Evolutionary conservation across 2,888 invertebrate genomes (phyloP).

Genomic region (Tupiocoris notatus): DNA sequence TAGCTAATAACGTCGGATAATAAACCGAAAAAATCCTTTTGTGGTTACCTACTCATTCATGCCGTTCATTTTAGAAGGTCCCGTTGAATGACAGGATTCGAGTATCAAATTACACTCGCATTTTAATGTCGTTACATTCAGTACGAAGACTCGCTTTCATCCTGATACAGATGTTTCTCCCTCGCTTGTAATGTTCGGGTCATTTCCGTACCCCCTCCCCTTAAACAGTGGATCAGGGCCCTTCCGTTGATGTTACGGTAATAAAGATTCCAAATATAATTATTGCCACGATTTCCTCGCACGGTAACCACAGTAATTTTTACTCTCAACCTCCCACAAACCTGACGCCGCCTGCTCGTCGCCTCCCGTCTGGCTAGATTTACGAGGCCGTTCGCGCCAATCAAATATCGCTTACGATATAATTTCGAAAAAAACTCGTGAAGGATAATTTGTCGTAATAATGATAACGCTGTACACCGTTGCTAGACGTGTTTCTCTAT

Average conservation of each 20-base stretch:
- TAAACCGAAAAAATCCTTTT: too few relatives aligned
- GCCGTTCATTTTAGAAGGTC: too few relatives aligned
- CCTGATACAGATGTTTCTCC: not conserved
- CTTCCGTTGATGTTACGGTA: constrained; percentile 24
- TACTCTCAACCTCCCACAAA: not conserved
- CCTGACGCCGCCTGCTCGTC: not conserved
- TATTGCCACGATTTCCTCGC: constrained; percentile 28
- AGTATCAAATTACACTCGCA: too few relatives aligned
- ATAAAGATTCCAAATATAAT: constrained; percentile 35
- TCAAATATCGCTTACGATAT: not conserved
- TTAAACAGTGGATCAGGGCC: not conserved
- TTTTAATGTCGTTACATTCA: not conserved
- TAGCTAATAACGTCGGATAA: too few relatives aligned
- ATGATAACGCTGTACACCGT: not conserved
- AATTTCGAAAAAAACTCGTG: not conserved
- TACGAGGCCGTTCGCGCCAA: not conserved
- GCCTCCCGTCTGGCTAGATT: not conserved
- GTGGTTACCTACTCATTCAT: too few relatives aligned
- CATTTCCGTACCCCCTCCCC: not conserved
- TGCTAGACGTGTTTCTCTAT: too few relatives aligned
- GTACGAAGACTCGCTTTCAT: not conserved
- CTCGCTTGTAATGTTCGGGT: constrained; percentile 14
- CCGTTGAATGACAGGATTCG: too few relatives aligned
- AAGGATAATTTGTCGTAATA: not conserved
- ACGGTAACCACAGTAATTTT: constrained; percentile 25